Evolutionary conservation across 1,140 invertebrate species (phyloP).

Genomic region (Cherax destructor): DNA sequence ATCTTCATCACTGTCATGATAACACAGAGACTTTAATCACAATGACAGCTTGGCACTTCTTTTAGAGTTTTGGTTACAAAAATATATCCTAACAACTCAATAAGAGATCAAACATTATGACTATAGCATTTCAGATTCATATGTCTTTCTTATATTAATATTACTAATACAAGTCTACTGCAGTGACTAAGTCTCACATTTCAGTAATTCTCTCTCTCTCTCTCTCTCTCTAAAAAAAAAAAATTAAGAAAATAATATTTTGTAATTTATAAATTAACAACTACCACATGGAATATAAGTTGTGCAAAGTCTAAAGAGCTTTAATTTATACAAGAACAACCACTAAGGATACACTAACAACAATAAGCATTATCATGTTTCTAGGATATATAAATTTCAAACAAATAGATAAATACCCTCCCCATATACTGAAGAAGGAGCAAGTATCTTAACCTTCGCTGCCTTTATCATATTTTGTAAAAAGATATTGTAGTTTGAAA

Average conservation of each 20-base stretch:
- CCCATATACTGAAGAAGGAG: not conserved
- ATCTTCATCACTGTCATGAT: not conserved
- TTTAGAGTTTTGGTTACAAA: slow-evolving; percentile 20
- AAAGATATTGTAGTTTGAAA: not conserved
- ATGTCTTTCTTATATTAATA: not conserved
- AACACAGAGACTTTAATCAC: not conserved
- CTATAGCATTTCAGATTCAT: not conserved
- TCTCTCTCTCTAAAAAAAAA: no score
- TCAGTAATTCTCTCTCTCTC: not conserved
- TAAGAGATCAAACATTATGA: not conserved
- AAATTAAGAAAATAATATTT: not conserved
- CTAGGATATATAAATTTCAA: not conserved
- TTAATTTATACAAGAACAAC: not conserved
- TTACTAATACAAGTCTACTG: not conserved
- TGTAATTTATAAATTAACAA: not conserved
- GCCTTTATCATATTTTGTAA: not conserved
- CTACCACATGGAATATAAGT: not conserved
- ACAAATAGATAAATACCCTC: not conserved
- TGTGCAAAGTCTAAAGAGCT: not conserved
- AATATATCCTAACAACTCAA: not conserved
- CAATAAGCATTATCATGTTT: not conserved
- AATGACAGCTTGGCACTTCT: slow-evolving; percentile 8
- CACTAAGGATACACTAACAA: not conserved
- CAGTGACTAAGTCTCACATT: not conserved
- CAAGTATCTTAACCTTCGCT: not conserved